phyloP scores from a whole-genome alignment of 2,113 vertebrate species.

The Bufo gargarizans region DNA sequence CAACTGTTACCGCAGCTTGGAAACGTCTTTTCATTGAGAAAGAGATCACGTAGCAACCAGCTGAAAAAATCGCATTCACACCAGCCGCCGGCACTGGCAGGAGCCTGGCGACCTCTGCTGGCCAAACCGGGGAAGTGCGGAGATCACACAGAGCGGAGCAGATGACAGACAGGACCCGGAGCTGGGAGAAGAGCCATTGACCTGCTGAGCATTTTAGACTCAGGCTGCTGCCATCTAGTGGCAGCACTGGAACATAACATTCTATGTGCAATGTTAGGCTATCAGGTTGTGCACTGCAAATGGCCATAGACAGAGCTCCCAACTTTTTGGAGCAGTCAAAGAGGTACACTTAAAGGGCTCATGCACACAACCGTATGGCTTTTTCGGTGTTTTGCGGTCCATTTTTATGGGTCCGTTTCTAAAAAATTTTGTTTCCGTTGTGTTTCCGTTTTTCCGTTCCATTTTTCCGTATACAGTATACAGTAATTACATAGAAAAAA shows the following conservation, averaged over 20 bases:
- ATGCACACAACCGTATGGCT: no score
- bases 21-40: slow-evolving; percentile 63
- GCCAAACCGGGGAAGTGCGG: not conserved
- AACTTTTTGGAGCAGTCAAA: no score
- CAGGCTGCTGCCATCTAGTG: slow-evolving; percentile 8
- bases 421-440: no score
- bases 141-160: not conserved
- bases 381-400: no score
- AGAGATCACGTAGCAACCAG: slow-evolving; percentile 63
- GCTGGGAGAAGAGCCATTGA: not conserved
- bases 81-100: slow-evolving; percentile 53
- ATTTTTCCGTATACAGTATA: no score
- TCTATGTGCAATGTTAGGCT: not conserved
- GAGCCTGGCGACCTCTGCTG: slow-evolving; percentile 57
- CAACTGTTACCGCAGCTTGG: slow-evolving; percentile 56
- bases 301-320: no score
- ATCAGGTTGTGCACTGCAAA: no score
- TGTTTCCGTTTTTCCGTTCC: no score
- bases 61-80: slow-evolving; percentile 46
- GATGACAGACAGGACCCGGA: not conserved
- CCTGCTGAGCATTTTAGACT: no score
- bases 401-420: no score
- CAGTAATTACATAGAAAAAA: no score
- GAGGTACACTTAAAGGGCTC: no score
- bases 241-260: not conserved